Base-by-base conservation (phyloP, 2,888 invertebrate genomes). In the Lasioglossum pauxillum region DNA sequence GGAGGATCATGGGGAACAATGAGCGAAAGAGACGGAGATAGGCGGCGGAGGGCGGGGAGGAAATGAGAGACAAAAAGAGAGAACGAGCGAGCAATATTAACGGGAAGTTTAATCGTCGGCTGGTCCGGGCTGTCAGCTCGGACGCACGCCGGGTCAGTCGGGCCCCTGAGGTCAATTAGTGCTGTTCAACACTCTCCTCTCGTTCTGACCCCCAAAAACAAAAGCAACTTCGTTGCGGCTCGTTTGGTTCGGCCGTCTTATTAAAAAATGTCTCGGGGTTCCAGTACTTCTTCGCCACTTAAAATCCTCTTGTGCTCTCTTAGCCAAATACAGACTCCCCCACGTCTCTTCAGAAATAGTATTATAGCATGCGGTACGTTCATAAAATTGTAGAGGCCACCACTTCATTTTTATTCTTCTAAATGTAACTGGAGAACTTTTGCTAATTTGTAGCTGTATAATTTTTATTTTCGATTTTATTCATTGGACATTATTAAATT, bases 151-250 rank as follows among this genome's bases (percentile, higher is more conserved):
- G 93, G 95, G 94, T 95, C 95, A 95, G 94, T 93, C 91, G 90
- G 92, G 93, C 93, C 92, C 94, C 91, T 90, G 93, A 94, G 94
- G 95, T 95, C 95, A 94, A 95, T 95, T 95, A 95, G 94, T 93
- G 93, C 93, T 93, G 93, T 93, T 94, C 94, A 94, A 94, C 94
- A 94, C 94, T 94, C 93, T 92, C 91, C 88, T 88, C 87, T 91
- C 89, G 83, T 89, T 90, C 83, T 85, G 91, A 91, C 91, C 92
- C 90, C 91, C 92, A 89, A 93, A 90, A 93, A 92, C 91, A 90
- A 92, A 92, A 90, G 89, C 82, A 84, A 82, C 86, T 77, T 57
- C 81, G 80, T 84, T 49, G 85, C 88, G 76, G 75, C 78, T 75
- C 83, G 83, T 77, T 82, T 81, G 75, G 81, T 85, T 80, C 69